phyloP scores from a whole-genome alignment of 2,888 invertebrate genomes.

The Microctonus aethiopoides region DNA sequence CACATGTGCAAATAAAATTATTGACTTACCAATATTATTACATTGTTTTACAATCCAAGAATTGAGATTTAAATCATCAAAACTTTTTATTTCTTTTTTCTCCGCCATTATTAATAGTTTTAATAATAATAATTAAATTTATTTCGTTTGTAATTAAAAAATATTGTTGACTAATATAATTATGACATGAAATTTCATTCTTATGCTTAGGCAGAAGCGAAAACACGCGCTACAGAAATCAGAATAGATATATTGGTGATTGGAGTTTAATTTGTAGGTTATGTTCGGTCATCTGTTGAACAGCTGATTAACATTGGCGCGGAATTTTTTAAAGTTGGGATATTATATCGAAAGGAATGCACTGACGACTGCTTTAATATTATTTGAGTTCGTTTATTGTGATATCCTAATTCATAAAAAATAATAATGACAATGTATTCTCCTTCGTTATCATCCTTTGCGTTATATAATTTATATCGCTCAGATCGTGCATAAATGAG shows the following conservation, averaged over 20 bases:
- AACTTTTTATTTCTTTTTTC: conserved; percentile 60
- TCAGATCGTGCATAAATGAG: background rate
- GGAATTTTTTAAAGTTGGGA: background rate
- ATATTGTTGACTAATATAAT: no score
- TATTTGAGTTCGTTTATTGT: conserved; percentile 55
- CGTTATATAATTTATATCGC: background rate
- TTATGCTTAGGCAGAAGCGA: no score
- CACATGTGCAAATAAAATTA: background rate
- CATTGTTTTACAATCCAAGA: conserved; percentile 82
- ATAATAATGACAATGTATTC: conserved; percentile 57
- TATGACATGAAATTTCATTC: no score
- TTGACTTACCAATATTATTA: conserved; percentile 73
- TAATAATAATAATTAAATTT: no score
- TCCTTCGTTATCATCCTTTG: conserved; percentile 10
- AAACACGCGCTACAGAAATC: no score
- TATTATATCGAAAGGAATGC: background rate
- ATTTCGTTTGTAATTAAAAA: no score
- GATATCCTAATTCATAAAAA: conserved; percentile 59
- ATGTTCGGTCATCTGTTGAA: background rate
- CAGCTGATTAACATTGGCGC: background rate
- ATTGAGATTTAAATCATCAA: conserved; percentile 74
- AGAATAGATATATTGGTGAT: no score
- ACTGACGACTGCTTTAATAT: background rate
- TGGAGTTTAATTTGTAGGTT: background rate
- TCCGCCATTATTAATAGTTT: background rate